phyloP scores from a whole-genome alignment of 2,888 invertebrate genomes.

The Oeneis ivallda region DNA sequence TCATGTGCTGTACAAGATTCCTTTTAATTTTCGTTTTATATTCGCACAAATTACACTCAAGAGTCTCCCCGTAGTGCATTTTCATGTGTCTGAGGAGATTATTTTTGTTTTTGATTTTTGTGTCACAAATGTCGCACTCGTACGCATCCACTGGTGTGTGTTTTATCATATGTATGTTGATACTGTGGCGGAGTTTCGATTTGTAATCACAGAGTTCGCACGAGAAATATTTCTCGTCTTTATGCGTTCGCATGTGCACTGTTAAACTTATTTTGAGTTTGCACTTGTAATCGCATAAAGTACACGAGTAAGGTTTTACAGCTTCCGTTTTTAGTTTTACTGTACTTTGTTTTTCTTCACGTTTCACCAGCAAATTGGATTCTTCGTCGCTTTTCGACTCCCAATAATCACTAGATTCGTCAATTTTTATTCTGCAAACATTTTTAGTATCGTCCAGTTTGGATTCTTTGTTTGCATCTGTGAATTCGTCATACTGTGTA shows the following conservation, averaged over 20 bases:
- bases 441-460: not conserved
- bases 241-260: not conserved
- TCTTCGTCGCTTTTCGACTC: not conserved
- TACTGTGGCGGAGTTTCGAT: not conserved
- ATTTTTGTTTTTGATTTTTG: not conserved
- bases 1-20: not conserved
- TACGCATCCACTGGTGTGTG: not conserved
- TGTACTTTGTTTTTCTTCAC: not conserved
- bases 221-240: not conserved
- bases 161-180: not conserved
- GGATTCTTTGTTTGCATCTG: not conserved
- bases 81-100: not conserved
- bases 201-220: not conserved
- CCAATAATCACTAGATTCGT: not conserved
- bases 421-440: not conserved
- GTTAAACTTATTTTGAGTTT: not conserved
- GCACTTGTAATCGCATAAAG: not conserved
- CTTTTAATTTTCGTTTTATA: not conserved
- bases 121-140: not conserved
- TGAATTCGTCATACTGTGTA: no score
- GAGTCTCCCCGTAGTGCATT: not conserved
- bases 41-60: not conserved
- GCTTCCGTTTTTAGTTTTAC: not conserved
- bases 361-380: not conserved
- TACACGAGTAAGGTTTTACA: not conserved